These are phyloP conservation scores for Coracias cyanogaster DNA, from an alignment of 2,797 vertebrate genomes.

Conservation along the genomic window DNA sequence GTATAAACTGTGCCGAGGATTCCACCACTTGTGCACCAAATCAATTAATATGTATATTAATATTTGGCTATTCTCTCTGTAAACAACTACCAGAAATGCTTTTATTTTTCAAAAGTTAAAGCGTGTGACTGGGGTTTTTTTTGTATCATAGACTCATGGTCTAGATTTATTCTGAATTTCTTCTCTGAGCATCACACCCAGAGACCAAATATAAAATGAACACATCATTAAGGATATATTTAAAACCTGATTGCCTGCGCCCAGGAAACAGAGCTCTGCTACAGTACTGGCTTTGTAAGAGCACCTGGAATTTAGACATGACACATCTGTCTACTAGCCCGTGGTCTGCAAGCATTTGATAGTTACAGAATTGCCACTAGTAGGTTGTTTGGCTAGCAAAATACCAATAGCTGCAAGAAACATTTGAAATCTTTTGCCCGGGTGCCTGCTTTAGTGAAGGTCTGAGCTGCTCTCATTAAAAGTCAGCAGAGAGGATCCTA, in stretches of 20 bases:
- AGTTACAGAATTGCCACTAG: neutral
- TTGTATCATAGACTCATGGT: rapidly evolving
- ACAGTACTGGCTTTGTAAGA: rapidly evolving
- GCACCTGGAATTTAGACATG: neutral
- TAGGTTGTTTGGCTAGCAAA: neutral
- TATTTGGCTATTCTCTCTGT: neutral
- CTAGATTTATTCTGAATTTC: neutral
- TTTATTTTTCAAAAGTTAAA: neutral
- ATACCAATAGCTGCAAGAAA: constrained; percentile 1
- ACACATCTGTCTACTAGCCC: neutral
- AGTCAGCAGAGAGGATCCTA: constrained; percentile 38
- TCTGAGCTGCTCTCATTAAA: constrained; percentile 28
- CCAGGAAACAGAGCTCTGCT: neutral
- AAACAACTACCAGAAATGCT: neutral
- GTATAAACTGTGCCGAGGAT: neutral
- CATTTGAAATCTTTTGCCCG: neutral
- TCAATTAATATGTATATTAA: neutral
- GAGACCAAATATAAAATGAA: neutral
- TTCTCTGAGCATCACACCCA: neutral
- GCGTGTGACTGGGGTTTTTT: neutral
- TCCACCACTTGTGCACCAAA: neutral
- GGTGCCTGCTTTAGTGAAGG: constrained; percentile 2
- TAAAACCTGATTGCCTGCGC: neutral
- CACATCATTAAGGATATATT: neutral
- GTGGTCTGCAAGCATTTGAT: neutral